Conservation (phyloP, 2,797 vertebrate species). For the Cryptoprocta ferox region DNA sequence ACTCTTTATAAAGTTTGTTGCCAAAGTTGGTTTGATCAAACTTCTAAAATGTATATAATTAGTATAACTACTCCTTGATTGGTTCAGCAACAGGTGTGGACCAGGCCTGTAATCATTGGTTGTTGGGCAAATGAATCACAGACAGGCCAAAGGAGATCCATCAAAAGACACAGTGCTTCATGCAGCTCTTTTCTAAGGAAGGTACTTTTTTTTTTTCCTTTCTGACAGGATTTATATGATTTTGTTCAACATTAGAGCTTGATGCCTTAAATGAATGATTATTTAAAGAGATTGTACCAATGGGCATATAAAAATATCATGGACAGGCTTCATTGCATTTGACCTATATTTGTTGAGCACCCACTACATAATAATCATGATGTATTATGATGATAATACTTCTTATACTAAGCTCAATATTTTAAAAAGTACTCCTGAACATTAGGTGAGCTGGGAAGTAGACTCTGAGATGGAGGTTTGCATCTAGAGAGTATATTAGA, state of each 20-base stretch:
- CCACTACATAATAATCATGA: background rate
- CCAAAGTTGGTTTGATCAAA: background rate
- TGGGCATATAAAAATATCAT: background rate
- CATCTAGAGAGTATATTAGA: background rate
- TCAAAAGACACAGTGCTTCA: background rate
- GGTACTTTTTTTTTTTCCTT: background rate
- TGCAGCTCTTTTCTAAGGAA: slow-evolving; percentile 1
- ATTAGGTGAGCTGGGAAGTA: background rate
- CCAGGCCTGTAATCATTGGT: background rate
- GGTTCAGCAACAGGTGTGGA: background rate
- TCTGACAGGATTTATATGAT: background rate
- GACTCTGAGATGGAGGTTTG: background rate
- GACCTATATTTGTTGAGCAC: background rate
- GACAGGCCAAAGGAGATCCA: background rate
- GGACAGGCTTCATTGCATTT: background rate
- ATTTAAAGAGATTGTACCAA: slow-evolving; percentile 13
- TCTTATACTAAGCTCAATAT: background rate
- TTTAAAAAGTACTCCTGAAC: background rate
- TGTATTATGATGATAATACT: background rate
- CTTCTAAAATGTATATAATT: slow-evolving; percentile 29
- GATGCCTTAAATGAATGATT: background rate
- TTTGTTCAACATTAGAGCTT: background rate
- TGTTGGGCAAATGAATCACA: background rate
- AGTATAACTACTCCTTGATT: background rate
- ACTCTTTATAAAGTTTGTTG: background rate